These are phyloP conservation scores for Eupithecia dodoneata DNA, from an alignment of 2,888 invertebrate genomes.

Conservation along the genomic window DNA sequence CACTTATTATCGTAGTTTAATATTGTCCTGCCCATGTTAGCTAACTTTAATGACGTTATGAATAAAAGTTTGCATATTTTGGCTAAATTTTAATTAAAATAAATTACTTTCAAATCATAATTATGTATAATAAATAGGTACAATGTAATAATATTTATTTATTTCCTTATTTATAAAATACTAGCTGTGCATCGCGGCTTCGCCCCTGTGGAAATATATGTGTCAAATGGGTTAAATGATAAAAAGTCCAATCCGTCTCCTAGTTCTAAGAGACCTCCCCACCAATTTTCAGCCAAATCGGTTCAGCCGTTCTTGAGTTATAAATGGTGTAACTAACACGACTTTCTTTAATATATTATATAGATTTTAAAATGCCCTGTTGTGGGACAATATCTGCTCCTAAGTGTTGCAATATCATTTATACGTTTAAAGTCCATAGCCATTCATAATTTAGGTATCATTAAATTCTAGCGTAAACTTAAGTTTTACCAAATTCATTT, in stretches of 20 bases:
- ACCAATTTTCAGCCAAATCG: too few species aligned
- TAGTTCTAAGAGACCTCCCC: too few species aligned
- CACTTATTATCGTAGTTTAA: slow-evolving; percentile 70
- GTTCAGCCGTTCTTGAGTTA: too few species aligned
- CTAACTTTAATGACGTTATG: slow-evolving; percentile 50
- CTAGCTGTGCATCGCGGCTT: too few species aligned
- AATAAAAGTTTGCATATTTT: not conserved
- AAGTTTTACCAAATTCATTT: not conserved
- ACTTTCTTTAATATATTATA: too few species aligned
- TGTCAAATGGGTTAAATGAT: too few species aligned
- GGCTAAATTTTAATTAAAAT: not conserved
- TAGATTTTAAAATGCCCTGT: too few species aligned
- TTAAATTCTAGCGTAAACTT: not conserved
- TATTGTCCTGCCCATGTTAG: slow-evolving; percentile 70
- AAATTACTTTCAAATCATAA: not conserved
- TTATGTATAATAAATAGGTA: too few species aligned
- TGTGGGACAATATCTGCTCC: not conserved
- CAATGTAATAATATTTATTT: not conserved
- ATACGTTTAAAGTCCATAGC: not conserved
- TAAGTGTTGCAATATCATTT: not conserved
- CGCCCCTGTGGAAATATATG: too few species aligned
- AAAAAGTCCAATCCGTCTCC: too few species aligned
- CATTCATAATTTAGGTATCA: not conserved
- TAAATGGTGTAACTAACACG: too few species aligned
- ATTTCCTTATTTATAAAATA: not conserved